phyloP scores from a whole-genome alignment of 2,888 invertebrate genomes.

The Sinohyriopsis cumingii region DNA sequence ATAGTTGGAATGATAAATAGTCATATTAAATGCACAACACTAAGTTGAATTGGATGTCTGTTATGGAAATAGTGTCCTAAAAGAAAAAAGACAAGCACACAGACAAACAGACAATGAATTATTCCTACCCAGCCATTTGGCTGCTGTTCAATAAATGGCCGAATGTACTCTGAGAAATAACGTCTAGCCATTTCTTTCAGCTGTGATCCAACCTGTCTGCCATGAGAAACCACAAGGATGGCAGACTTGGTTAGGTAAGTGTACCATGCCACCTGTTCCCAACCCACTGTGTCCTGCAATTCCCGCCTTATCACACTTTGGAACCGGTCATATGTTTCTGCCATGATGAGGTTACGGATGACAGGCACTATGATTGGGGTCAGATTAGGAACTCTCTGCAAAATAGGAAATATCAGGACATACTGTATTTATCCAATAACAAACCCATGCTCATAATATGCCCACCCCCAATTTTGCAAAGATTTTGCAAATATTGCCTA shows the following conservation, averaged over 20 bases:
- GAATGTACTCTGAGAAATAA: slow-evolving; percentile 21
- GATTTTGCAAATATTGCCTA: no score
- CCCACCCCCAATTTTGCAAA: no score
- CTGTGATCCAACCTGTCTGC: slow-evolving; percentile 9
- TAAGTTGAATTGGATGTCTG: no score
- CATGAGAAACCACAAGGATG: slow-evolving; percentile 14
- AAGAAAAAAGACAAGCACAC: no score
- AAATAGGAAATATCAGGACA: no score
- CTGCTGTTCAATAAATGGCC: slow-evolving; percentile 24
- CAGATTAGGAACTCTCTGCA: background rate
- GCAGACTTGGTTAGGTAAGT: slow-evolving; percentile 27
- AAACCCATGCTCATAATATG: no score
- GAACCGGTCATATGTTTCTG: slow-evolving; percentile 21
- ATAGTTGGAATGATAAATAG: no score
- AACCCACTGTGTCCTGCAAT: slow-evolving; percentile 22
- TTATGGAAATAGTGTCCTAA: no score
- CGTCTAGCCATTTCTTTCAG: slow-evolving; percentile 14
- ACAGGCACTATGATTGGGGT: slow-evolving; percentile 13
- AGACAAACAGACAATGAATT: no score
- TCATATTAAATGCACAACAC: no score
- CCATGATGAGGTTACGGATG: slow-evolving; percentile 12
- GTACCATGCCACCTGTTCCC: slow-evolving; percentile 41
- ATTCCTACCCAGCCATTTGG: slow-evolving; percentile 38
- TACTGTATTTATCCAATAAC: no score
- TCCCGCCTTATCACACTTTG: slow-evolving; percentile 18